phyloP scores from a whole-genome alignment of 2,797 vertebrate species.

The Cossypha heuglini region DNA sequence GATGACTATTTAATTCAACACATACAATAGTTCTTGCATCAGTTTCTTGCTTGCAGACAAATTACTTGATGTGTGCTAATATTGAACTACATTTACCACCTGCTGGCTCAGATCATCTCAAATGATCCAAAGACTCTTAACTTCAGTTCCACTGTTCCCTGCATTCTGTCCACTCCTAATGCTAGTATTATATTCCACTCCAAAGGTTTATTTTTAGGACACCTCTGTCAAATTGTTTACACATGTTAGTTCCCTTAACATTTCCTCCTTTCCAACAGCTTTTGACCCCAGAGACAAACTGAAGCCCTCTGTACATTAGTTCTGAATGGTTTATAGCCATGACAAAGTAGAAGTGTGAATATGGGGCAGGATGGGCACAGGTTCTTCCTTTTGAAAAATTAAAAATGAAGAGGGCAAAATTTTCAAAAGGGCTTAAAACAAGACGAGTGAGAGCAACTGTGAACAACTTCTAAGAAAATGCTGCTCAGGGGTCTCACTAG shows the following conservation, averaged over 20 bases:
- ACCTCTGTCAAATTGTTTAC: slow-evolving; percentile 18
- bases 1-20: slow-evolving; percentile 48
- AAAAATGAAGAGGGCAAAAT: neutral
- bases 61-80: slow-evolving; percentile 48
- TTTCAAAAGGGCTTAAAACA: neutral
- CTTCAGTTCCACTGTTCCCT: slow-evolving; percentile 43
- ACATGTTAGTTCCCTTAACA: slow-evolving; percentile 1
- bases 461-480: neutral
- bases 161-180: slow-evolving; percentile 48
- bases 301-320: neutral
- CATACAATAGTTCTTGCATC: slow-evolving; percentile 36
- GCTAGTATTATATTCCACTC: slow-evolving; percentile 22
- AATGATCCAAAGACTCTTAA: slow-evolving; percentile 48
- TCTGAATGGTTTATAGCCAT: neutral
- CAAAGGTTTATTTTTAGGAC: slow-evolving; percentile 56
- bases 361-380: neutral
- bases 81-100: slow-evolving; percentile 58
- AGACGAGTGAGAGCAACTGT: neutral
- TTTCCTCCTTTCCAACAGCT: slow-evolving; percentile 40
- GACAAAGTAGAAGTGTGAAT: neutral
- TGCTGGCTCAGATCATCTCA: slow-evolving; percentile 56
- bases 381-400: neutral
- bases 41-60: slow-evolving; percentile 46
- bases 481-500: neutral
- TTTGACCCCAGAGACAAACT: neutral